Evolutionary conservation across 1,140 invertebrate genomes (phyloP).

Genomic region (Cheumatopsyche charites): DNA sequence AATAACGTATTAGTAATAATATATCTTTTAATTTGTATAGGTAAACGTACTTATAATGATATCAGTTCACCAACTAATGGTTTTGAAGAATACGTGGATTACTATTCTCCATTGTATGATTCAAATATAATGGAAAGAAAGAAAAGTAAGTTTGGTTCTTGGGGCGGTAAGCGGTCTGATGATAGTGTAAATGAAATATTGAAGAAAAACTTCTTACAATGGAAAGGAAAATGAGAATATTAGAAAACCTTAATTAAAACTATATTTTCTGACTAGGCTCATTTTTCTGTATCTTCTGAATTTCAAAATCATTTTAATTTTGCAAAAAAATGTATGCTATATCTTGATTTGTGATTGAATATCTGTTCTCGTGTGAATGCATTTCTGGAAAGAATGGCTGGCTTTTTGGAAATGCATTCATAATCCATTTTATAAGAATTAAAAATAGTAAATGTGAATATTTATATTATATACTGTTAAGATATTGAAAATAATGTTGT

Average conservation of each 20-base stretch:
- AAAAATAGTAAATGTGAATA: conserved; percentile 16
- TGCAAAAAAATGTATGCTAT: no score
- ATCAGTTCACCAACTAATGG: neutral
- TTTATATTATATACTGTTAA: conserved; percentile 29
- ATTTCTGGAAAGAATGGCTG: conserved; percentile 44
- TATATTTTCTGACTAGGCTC: conserved; percentile 10
- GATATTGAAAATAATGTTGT: neutral
- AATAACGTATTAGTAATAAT: neutral
- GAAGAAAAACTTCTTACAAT: conserved; percentile 36
- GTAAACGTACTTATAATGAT: conserved; percentile 5
- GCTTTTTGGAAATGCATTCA: conserved; percentile 39
- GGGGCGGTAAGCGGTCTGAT: conserved; percentile 42
- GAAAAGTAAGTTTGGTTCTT: conserved; percentile 39
- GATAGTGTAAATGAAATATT: conserved; percentile 3
- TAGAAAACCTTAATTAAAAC: neutral
- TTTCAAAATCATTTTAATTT: no score
- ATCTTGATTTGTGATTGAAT: neutral
- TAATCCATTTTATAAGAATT: conserved; percentile 2
- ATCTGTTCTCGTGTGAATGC: conserved; percentile 1
- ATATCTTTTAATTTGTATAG: neutral
- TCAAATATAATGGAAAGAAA: conserved; percentile 10
- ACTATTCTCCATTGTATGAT: conserved; percentile 1
- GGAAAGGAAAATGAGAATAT: conserved; percentile 38
- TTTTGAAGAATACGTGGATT: conserved; percentile 2
- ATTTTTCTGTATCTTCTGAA: no score